Evolutionary conservation across 2,113 vertebrate species (phyloP).

Genomic region (Eonycteris spelaea): DNA sequence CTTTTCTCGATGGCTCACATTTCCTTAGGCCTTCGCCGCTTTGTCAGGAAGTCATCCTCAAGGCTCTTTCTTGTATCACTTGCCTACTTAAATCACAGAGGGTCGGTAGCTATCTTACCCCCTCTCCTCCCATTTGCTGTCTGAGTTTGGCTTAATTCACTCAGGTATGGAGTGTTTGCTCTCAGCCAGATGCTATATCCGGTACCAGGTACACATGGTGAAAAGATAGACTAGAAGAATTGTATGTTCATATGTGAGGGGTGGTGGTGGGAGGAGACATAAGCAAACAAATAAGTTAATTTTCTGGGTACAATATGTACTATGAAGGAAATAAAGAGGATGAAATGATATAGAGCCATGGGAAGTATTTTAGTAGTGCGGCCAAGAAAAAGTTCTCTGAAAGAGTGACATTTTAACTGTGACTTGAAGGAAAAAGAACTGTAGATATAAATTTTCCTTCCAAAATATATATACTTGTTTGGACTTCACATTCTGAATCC

Average conservation of each 20-base stretch:
- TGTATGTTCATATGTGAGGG: not conserved
- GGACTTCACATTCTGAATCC: not conserved
- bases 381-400: not conserved
- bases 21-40: not conserved
- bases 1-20: not conserved
- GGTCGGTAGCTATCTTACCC: not conserved
- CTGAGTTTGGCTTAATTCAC: not conserved
- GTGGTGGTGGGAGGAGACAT: not conserved
- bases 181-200: not conserved
- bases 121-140: not conserved
- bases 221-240: not conserved
- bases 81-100: not conserved
- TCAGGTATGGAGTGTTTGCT: not conserved
- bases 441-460: not conserved
- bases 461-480: not conserved
- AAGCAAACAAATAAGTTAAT: not conserved
- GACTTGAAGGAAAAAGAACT: not conserved
- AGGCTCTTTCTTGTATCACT: not conserved
- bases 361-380: not conserved
- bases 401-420: not conserved
- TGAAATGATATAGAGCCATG: not conserved
- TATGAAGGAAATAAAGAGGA: not conserved
- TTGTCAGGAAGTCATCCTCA: not conserved
- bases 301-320: not conserved
- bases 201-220: not conserved